phyloP scores from a whole-genome alignment of 2,888 invertebrate species.

The Tipula vernalis region DNA sequence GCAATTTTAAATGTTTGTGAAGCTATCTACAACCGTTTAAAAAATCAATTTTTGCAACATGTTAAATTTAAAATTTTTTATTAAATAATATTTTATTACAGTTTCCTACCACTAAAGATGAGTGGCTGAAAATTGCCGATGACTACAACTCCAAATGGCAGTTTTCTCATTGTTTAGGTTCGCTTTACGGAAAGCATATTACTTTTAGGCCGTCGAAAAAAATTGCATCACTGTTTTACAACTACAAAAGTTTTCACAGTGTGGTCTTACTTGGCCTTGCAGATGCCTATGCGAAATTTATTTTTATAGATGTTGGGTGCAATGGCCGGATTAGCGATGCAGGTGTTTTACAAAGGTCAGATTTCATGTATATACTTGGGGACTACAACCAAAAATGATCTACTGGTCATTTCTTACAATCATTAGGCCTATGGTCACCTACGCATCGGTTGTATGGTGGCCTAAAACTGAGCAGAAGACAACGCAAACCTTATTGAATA shows the following conservation, averaged over 20 bases:
- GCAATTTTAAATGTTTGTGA: no score
- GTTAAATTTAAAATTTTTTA: neutral
- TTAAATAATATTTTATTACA: neutral
- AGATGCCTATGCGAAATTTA: slow-evolving; percentile 5
- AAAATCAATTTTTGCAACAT: neutral
- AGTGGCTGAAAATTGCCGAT: no score
- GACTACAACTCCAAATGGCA: no score
- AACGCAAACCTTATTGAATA: no score
- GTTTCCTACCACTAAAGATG: no score
- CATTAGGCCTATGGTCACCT: no score
- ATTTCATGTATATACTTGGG: slow-evolving; percentile 9
- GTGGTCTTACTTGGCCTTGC: neutral
- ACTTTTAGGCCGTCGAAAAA: neutral
- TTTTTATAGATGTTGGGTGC: slow-evolving; percentile 13
- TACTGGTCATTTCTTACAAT: no score
- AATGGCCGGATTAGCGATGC: no score
- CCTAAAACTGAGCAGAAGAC: no score
- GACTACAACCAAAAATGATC: no score
- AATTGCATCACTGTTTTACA: neutral
- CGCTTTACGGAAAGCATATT: neutral
- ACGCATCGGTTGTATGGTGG: no score
- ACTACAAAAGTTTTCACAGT: neutral
- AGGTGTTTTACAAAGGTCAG: slow-evolving; percentile 16
- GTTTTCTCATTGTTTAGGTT: neutral
- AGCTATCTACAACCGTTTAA: neutral